Evolutionary conservation across 2,888 invertebrate species (phyloP).

Genomic region (Gryllus longicercus): DNA sequence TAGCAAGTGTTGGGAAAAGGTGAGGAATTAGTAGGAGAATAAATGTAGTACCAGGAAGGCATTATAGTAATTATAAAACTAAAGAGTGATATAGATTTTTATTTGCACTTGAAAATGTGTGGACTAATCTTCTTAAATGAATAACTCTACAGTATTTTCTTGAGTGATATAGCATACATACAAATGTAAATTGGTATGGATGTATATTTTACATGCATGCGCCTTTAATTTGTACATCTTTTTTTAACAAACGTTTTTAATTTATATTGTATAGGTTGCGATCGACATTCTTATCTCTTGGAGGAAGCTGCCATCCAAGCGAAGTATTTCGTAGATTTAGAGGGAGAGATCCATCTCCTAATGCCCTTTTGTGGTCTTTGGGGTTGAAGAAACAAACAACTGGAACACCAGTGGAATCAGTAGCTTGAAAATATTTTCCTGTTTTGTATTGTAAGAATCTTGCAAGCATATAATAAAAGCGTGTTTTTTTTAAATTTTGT

Average conservation of each 20-base stretch:
- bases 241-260: too few species aligned
- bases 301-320: slow-evolving; percentile 75
- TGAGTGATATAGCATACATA: background rate
- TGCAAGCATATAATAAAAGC: too few species aligned
- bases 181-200: background rate
- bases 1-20: slow-evolving; percentile 40
- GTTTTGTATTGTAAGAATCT: too few species aligned
- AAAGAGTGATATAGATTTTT: too few species aligned
- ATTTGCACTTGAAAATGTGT: too few species aligned
- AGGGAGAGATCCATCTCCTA: slow-evolving; percentile 85
- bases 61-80: too few species aligned
- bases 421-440: background rate
- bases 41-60: too few species aligned
- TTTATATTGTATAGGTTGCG: slow-evolving; percentile 53
- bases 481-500: too few species aligned
- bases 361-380: slow-evolving; percentile 68
- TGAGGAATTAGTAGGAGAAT: slow-evolving; percentile 27
- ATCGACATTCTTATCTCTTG: slow-evolving; percentile 77
- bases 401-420: background rate
- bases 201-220: too few species aligned
- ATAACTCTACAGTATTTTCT: too few species aligned
- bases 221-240: too few species aligned
- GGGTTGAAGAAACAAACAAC: slow-evolving; percentile 43
- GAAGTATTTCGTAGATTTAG: slow-evolving; percentile 88
- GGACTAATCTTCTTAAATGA: too few species aligned